Base-by-base conservation (phyloP, 1,140 invertebrate species). In the Leptinotarsa texana region DNA sequence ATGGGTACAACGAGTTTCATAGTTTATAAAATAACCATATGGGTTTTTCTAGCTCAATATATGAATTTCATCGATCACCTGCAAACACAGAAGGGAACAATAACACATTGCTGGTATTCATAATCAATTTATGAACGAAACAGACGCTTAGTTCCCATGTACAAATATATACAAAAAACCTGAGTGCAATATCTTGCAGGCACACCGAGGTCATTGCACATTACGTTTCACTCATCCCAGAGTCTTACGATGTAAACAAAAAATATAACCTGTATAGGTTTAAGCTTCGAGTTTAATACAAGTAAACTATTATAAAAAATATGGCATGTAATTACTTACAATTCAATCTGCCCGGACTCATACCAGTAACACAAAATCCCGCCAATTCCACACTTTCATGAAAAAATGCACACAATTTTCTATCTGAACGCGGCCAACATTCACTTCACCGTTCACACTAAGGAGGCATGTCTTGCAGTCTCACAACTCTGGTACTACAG, bases 381-480 rank as follows among this genome's bases (percentile, higher is more conserved):
- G 6, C 17, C 3, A 57, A 57, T 57, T 57, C 51, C 15, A 17
- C n/a, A 6, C 2, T 17, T 15, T 2, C 51, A 57, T 17, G 51
- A 15, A 57, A 17, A 57, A 18, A 5, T 17, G 51, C 51, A 57
- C 51, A 17, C 51, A 57, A 57, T 57, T n/a, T 57, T 57, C 51
- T 15, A 57, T 18, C 15, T 57, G n/a, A 17, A 57, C 51, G 15
- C 63, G 4, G 17, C 13, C 63, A n/a, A 66, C 63, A 66, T 66
- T 66, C 63, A 66, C 63, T 21, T 66, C 15, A 42, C 33, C 33
- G 8, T 42, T 42, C 61, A 33, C 63, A 33, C 66, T 68, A 42
- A n/a, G 66, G 66, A 42, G 24, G 66, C 66, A 68, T 68, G 66
- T 18, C 66, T 68, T 33, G 33, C 24, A 8, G 11, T 42, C 66